Percentiles rank a stretch among this genome's conserved stretches.
phyloP scores from a whole-genome alignment of 2,797 vertebrate species.

The Sphenodon punctatus region DNA sequence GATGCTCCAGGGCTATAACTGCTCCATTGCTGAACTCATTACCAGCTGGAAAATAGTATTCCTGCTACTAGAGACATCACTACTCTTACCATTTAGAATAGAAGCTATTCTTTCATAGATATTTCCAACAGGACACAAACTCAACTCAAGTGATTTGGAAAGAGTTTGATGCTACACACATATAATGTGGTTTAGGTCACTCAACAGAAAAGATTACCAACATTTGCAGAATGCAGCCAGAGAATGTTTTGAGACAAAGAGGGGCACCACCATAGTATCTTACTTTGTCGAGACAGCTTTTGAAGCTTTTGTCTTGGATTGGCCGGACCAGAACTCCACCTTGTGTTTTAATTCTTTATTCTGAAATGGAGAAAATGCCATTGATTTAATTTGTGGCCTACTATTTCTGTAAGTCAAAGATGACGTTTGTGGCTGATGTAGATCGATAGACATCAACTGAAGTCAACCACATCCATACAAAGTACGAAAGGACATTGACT shows the following conservation, averaged over 20 bases:
- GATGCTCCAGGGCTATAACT: too few relatives aligned
- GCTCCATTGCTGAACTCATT: background rate
- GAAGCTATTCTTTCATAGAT: rapidly evolving
- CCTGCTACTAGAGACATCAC: too few relatives aligned
- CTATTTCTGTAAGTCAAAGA: background rate
- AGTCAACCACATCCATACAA: background rate
- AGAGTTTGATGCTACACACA: rapidly evolving
- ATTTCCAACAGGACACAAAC: background rate
- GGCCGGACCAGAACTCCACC: constrained; percentile 53
- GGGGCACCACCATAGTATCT: background rate
- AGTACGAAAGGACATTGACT: background rate
- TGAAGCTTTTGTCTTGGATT: constrained; percentile 25
- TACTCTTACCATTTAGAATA: background rate
- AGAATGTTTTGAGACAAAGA: background rate
- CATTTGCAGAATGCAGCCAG: background rate
- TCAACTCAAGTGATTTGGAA: rapidly evolving
- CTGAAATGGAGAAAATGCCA: too few relatives aligned
- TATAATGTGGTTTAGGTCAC: background rate
- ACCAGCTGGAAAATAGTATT: background rate
- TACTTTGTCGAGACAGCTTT: constrained; percentile 63
- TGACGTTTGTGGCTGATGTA: background rate
- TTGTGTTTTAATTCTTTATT: constrained; percentile 74
- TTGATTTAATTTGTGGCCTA: too few relatives aligned
- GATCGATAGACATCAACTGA: background rate
- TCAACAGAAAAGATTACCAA: background rate